A percentile compares a stretch with the other conserved stretches of the same genome.
phyloP scores from a whole-genome alignment of 2,888 invertebrate genomes.

The Pyrochroa serraticornis region DNA sequence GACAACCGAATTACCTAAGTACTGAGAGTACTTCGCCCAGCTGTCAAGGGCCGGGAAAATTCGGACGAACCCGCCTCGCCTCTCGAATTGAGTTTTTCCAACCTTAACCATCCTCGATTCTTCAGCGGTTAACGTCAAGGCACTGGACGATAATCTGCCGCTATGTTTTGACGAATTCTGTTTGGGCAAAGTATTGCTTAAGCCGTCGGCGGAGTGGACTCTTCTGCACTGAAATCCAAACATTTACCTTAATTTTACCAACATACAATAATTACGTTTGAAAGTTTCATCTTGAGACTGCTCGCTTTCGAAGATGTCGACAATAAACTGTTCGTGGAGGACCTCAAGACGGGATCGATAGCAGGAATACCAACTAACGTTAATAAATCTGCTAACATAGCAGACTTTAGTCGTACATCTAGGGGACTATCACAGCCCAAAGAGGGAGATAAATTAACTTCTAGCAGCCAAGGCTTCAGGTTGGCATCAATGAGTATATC shows the following conservation, averaged over 20 bases:
- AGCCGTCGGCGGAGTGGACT: conserved; percentile 75
- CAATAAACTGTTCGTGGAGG: conserved; percentile 38
- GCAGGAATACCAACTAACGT: conserved; percentile 90
- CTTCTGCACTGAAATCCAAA: conserved; percentile 65
- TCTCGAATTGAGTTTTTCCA: conserved; percentile 77
- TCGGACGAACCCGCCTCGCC: conserved; percentile 86
- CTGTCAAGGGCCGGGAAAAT: conserved; percentile 90
- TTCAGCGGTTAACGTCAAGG: conserved; percentile 68
- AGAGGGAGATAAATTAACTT: conserved; percentile 93
- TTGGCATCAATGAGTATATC: conserved; percentile 92
- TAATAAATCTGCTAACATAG: conserved; percentile 86
- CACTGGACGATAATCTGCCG: conserved; percentile 46
- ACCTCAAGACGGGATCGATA: conserved; percentile 69
- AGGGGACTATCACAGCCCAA: conserved; percentile 91
- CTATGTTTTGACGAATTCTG: conserved; percentile 33
- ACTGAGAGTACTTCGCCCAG: conserved; percentile 82
- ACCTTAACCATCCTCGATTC: conserved; percentile 78
- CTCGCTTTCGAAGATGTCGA: conserved; percentile 32
- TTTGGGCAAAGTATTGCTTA: conserved; percentile 55
- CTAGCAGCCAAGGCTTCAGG: conserved; percentile 93
- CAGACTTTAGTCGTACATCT: conserved; percentile 91
- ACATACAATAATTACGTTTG: conserved; percentile 46
- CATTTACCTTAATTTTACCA: conserved; percentile 1
- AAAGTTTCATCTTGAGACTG: conserved; percentile 50
- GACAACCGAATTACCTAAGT: no score